Conservation (phyloP, 2,888 invertebrate genomes). For the Cecidostiba fungosa region DNA sequence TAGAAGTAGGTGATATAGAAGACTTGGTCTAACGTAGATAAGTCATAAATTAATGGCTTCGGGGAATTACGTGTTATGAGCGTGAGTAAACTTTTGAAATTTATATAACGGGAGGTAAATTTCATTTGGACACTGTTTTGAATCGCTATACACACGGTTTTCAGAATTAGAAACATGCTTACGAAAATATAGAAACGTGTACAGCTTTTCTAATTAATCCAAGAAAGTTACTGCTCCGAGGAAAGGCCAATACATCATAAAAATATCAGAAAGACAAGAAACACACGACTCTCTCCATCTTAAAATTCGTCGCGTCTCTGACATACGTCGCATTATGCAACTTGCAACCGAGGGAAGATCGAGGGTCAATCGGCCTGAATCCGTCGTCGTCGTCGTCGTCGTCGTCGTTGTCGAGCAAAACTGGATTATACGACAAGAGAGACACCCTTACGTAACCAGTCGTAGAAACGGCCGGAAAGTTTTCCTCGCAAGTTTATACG, state of each 20-base stretch:
- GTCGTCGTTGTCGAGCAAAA: slow-evolving; percentile 28
- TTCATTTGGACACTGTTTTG: no score
- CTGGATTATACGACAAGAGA: slow-evolving; percentile 33
- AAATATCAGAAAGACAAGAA: not conserved
- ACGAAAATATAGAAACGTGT: not conserved
- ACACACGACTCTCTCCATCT: not conserved
- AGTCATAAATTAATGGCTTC: not conserved
- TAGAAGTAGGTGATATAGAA: slow-evolving; percentile 15
- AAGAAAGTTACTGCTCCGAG: not conserved
- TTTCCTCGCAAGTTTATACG: slow-evolving; percentile 47
- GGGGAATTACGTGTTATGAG: not conserved
- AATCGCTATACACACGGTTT: no score
- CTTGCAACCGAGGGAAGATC: slow-evolving; percentile 34
- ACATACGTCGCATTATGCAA: not conserved
- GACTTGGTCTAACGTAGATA: not conserved
- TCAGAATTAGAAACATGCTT: not conserved
- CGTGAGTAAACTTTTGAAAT: not conserved
- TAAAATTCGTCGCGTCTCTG: not conserved
- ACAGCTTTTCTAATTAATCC: not conserved
- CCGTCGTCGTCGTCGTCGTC: slow-evolving; percentile 41
- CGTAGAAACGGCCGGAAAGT: slow-evolving; percentile 44
- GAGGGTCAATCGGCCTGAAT: slow-evolving; percentile 48
- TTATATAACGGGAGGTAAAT: not conserved
- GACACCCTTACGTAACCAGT: slow-evolving; percentile 47
- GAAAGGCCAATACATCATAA: not conserved